Conservation (phyloP, 2,113 vertebrate species). For the Oostethus manadensis region DNA sequence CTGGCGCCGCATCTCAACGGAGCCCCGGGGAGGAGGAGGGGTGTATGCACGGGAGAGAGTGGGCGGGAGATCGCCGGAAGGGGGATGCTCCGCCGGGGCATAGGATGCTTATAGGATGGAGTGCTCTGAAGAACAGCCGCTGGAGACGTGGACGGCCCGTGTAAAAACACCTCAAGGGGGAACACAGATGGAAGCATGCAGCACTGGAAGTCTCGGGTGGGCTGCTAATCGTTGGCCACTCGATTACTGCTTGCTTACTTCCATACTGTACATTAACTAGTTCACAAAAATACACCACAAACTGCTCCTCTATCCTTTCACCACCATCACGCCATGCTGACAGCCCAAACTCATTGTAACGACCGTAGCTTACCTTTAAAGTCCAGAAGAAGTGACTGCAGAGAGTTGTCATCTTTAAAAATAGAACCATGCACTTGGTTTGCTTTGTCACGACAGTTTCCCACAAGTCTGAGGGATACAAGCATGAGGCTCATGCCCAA, state of each 20-base stretch:
- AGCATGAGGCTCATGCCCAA: background rate
- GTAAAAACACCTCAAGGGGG: slow-evolving; percentile 43
- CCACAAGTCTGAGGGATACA: slow-evolving; percentile 4
- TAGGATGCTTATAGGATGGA: slow-evolving; percentile 47
- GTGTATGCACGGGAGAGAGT: slow-evolving; percentile 28
- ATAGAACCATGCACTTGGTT: slow-evolving; percentile 1
- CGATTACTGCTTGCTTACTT: slow-evolving; percentile 15
- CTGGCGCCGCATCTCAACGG: slow-evolving; percentile 46
- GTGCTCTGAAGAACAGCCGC: slow-evolving; percentile 36
- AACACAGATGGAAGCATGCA: slow-evolving; percentile 52
- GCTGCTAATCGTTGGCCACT: slow-evolving; percentile 47
- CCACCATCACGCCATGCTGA: too few relatives aligned
- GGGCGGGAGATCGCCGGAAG: slow-evolving; percentile 53
- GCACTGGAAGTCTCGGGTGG: slow-evolving; percentile 25
- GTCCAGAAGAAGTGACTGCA: too few relatives aligned
- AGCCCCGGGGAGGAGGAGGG: slow-evolving; percentile 32
- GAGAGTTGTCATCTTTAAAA: background rate
- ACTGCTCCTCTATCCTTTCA: too few relatives aligned
- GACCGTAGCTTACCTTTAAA: too few relatives aligned
- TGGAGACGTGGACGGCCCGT: slow-evolving; percentile 30
- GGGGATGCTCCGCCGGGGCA: slow-evolving; percentile 46
- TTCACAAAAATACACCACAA: too few relatives aligned
- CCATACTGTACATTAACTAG: too few relatives aligned
- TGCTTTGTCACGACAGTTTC: slow-evolving; percentile 11
- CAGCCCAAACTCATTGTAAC: too few relatives aligned